Base-by-base conservation (phyloP, 2,113 vertebrate species). In the Cichladusa arquata region DNA sequence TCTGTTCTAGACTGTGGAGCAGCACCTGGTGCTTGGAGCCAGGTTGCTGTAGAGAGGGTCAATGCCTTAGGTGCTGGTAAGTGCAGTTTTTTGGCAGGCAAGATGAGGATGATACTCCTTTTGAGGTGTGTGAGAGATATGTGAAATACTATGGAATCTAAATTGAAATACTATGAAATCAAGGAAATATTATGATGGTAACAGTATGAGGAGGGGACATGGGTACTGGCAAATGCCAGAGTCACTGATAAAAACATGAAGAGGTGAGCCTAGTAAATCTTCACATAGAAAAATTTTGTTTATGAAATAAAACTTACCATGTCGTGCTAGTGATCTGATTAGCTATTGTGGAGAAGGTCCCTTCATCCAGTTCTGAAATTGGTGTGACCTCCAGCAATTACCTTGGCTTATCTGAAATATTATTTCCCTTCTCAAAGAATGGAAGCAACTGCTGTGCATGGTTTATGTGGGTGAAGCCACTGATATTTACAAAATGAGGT, bases 11-110 rank as follows among this genome's bases (percentile, higher is more conserved):
- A 99, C 96, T 99, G 99, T 5, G 99, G 99, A 7, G 98, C 99
- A 0, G 99, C 99, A 0, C 99, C 99, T 1, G 99, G 99, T 45
- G 99, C 99, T 8, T 99, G 99, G 99, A 99, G 99, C 91, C 99
- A 99, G 97, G 98, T 99, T 80, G 98, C 98, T 0, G 98, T 99
- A 19, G 97, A 98, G 44, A 98, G 97, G 66, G 99, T 99, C 90
- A 99, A 99, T 22, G 98, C 99, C 6, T 81, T 97, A 31, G 98
- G 98, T 70, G 81, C 97, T 61, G 98, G 99, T 99, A 93, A 98
- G 98, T 94, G 54, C 28, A 11, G 0, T 1, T 11, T 70, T 69
- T 74, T 77, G 58, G 29, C 33, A 44, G 38, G 51, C 4, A 9
- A 19, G 47, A 1, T 51, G 44, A 33, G 71, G 20, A 6, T 69